Evolutionary conservation across 2,113 vertebrate genomes (phyloP).

Genomic region (Scolopax mira): DNA sequence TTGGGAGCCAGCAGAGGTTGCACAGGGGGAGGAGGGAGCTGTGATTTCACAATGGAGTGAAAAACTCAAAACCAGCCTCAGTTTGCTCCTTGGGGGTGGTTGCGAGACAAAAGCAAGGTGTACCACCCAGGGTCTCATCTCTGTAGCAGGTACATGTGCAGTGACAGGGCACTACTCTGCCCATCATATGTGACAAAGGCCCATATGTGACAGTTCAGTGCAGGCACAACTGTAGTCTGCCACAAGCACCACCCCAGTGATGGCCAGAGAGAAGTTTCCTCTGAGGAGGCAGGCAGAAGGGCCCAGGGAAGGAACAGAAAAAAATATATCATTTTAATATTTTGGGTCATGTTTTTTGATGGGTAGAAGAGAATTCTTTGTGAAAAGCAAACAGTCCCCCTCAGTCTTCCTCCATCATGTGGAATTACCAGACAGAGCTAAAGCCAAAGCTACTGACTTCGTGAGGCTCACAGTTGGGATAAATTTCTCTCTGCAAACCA

Average conservation of each 20-base stretch:
- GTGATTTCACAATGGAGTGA: not conserved
- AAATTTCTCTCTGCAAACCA: not conserved
- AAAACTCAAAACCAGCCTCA: not conserved
- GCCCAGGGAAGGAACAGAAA: not conserved
- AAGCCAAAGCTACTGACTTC: not conserved
- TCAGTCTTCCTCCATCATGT: not conserved
- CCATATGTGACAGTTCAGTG: not conserved
- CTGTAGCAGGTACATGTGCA: rapidly evolving
- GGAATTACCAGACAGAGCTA: not conserved
- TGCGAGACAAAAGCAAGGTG: not conserved
- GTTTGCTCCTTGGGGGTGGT: not conserved
- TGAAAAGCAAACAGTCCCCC: not conserved
- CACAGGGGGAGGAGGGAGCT: not conserved
- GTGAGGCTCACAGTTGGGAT: not conserved
- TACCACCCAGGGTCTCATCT: not conserved
- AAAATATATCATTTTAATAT: not conserved
- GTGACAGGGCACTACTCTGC: not conserved
- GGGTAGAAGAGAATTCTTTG: not conserved
- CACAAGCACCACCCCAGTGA: not conserved
- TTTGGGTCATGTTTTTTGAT: not conserved
- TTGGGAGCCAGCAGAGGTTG: not conserved
- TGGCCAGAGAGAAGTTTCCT: not conserved
- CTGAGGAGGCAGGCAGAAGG: not conserved
- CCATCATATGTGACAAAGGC: not conserved
- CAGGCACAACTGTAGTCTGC: not conserved